Percentiles rank a stretch among this genome's conserved stretches.
Conservation (phyloP, 2,113 vertebrate species). For the Gambusia affinis region DNA sequence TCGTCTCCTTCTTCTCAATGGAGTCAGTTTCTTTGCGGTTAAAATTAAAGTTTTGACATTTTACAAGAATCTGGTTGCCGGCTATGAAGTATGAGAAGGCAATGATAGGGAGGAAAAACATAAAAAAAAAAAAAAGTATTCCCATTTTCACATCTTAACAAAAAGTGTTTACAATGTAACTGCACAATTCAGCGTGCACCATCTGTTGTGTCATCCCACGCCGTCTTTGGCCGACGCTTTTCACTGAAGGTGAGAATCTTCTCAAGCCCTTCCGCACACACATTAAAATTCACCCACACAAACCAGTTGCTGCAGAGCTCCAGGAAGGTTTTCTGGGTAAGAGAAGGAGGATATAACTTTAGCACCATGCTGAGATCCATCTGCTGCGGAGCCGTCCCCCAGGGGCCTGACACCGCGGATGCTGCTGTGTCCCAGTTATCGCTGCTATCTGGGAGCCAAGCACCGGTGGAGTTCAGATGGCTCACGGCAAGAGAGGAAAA, state of each 20-base stretch:
- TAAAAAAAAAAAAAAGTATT: not conserved
- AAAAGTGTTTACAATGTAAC: slow-evolving; percentile 31
- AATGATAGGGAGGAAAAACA: not conserved
- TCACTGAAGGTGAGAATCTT: slow-evolving; percentile 61
- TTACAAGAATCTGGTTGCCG: not conserved
- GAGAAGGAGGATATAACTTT: slow-evolving; percentile 52
- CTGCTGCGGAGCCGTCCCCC: slow-evolving; percentile 49
- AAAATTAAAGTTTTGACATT: not conserved
- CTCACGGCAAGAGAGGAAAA: slow-evolving; percentile 39
- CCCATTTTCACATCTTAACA: not conserved
- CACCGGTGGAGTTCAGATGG: slow-evolving; percentile 53
- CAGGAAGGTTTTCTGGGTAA: slow-evolving; percentile 17
- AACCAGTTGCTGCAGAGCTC: slow-evolving; percentile 24
- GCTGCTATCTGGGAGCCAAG: slow-evolving; percentile 19
- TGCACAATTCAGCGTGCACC: slow-evolving; percentile 45
- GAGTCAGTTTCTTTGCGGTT: not conserved
- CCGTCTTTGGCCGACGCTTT: slow-evolving; percentile 45
- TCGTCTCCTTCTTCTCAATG: not conserved
- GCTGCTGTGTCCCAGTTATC: slow-evolving; percentile 51
- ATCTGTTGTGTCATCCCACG: slow-evolving; percentile 50
- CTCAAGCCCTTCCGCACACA: slow-evolving; percentile 7
- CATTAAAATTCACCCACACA: not conserved
- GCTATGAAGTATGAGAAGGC: not conserved
- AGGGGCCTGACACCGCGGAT: slow-evolving; percentile 32
- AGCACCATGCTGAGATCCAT: slow-evolving; percentile 59